Base-by-base conservation (phyloP, 1,140 invertebrate genomes). In the Oreohelix idahoensis region DNA sequence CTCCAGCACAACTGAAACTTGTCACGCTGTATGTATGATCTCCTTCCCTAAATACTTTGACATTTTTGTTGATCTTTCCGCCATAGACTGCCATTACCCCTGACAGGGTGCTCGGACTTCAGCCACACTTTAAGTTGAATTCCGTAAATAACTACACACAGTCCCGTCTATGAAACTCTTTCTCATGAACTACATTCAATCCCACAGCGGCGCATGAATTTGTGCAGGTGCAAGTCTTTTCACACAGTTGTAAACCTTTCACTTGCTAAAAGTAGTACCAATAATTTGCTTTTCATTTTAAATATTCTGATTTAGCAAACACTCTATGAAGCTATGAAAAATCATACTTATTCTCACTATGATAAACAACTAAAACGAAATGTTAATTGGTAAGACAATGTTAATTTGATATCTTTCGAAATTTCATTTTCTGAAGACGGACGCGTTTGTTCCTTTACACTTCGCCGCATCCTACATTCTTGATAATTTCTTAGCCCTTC, bases 151-250 rank as follows among this genome's bases (percentile, higher is more conserved):
- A 74, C 8, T 11, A 76, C 74, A 76, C 51, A 53, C 75, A 11
- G 32, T 23, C 36, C 29, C 35, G 29, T 66, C 76, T 20, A 58
- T 39, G 23, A 39, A 66, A 39, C 53, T 38, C 58, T 29, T 15
- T 63, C 35, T 23, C 77, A 35, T n/a, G 29, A 42, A 79, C 77
- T 66, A 79, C 77, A 66, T 58, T 79, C 35, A 38, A 79, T n/a
- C n/a, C n/a, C n/a, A n/a, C n/a, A 53, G 20, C 15, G 51, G 77
- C 77, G 77, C 8, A 79, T 4, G 32, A 49, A 66, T 79, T 58
- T 45, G 5, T 35, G 77, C 77, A 79, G 77, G 77, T 79, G 77
- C 77, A 66, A 79, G 53, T 29, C 77, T 8, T 36, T 23, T 66
- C 29, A 53, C 70, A 66, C 63, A 10, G 5, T 32, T 32, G 17